phyloP scores from a whole-genome alignment of 2,113 vertebrate species.

The Piaya cayana region DNA sequence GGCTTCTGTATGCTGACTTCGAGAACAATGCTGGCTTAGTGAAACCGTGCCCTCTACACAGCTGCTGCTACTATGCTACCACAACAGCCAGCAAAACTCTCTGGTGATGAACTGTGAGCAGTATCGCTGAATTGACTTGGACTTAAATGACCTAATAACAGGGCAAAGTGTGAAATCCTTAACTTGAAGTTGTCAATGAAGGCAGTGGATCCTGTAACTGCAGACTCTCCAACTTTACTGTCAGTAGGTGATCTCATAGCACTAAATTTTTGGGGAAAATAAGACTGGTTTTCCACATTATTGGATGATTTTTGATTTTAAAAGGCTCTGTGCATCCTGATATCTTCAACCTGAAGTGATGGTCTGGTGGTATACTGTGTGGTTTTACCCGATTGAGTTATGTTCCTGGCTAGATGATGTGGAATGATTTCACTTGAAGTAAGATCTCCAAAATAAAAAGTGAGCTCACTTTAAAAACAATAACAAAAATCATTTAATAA shows the following conservation, averaged over 20 bases:
- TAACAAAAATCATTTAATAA: neutral
- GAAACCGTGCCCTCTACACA: neutral
- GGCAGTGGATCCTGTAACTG: neutral
- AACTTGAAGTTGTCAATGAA: neutral
- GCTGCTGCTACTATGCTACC: neutral
- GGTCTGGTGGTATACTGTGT: neutral
- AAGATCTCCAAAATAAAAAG: neutral
- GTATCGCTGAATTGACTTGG: neutral
- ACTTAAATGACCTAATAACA: neutral
- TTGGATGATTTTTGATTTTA: neutral
- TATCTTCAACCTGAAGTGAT: neutral
- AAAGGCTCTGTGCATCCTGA: neutral
- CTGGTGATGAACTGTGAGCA: neutral
- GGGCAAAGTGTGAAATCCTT: neutral
- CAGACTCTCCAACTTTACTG: neutral
- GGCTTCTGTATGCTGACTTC: neutral
- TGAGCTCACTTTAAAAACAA: neutral
- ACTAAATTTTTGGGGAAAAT: accelerated
- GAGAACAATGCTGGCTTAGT: neutral
- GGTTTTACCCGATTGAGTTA: neutral
- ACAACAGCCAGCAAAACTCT: neutral
- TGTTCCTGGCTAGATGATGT: neutral
- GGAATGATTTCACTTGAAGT: neutral
- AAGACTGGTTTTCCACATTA: neutral
- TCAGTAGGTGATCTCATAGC: neutral